These are phyloP conservation scores for Gymnothorax reevesii DNA, from an alignment of 2,797 vertebrate genomes.

Conservation along the genomic window DNA sequence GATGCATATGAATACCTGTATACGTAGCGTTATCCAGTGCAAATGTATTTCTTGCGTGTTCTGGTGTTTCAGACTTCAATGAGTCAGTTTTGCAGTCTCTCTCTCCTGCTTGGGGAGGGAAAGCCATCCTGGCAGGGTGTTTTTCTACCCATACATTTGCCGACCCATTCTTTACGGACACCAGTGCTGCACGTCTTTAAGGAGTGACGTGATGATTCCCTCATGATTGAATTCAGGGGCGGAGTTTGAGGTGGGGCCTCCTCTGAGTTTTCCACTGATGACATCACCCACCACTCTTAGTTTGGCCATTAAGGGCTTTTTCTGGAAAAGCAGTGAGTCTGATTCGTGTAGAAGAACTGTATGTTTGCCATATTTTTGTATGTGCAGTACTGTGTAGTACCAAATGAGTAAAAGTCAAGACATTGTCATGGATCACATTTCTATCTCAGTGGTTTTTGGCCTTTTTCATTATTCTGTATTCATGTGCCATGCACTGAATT, in stretches of 20 bases:
- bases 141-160: not conserved
- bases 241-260: not conserved
- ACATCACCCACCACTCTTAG: not conserved
- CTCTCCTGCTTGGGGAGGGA: not conserved
- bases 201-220: not conserved
- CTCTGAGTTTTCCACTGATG: not conserved
- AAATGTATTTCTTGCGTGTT: not conserved
- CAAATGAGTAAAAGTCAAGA: not conserved
- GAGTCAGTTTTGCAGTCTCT: not conserved
- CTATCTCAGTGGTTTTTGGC: not conserved
- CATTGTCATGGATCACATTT: not conserved
- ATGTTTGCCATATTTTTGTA: not conserved
- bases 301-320: not conserved
- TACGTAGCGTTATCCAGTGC: not conserved
- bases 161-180: not conserved
- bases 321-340: not conserved
- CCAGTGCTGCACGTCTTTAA: not conserved
- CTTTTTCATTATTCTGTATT: not conserved
- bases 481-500: slow-evolving; percentile 16
- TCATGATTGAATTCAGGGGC: not conserved
- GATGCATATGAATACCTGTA: not conserved
- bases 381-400: not conserved
- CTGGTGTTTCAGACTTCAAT: not conserved
- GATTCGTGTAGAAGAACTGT: not conserved
- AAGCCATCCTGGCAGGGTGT: not conserved